Evolutionary conservation across 2,888 invertebrate species (phyloP).

Genomic region (Heliconius ismenius): DNA sequence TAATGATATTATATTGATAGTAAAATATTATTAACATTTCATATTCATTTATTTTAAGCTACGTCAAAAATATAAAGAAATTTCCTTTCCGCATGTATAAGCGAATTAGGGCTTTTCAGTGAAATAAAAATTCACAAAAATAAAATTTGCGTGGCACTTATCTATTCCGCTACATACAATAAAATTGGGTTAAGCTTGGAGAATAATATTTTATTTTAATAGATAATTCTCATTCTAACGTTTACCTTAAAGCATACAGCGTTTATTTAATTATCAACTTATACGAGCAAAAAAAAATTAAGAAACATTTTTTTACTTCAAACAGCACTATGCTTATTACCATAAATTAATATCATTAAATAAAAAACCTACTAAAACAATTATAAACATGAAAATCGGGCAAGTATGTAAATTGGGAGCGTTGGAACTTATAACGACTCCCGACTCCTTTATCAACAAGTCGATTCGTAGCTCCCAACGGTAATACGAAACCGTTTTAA

Average conservation of each 20-base stretch:
- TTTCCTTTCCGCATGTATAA: neutral
- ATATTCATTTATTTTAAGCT: neutral
- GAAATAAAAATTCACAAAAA: no score
- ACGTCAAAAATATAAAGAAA: neutral
- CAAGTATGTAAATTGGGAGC: constrained; percentile 37
- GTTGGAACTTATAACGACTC: constrained; percentile 32
- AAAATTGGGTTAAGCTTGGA: neutral
- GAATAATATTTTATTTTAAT: neutral
- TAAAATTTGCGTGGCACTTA: no score
- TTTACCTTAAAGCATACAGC: neutral
- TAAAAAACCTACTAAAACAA: constrained; percentile 31
- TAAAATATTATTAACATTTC: neutral
- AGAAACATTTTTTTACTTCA: neutral
- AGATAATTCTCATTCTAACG: neutral
- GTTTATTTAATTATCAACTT: neutral
- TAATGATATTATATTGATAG: no score
- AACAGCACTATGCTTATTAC: constrained; percentile 8
- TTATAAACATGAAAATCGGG: constrained; percentile 39
- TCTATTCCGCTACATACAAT: neutral
- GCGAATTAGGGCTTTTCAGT: neutral
- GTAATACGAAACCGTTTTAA: constrained; percentile 46
- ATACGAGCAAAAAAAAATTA: no score
- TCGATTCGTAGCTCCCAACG: constrained; percentile 41
- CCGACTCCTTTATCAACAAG: constrained; percentile 35
- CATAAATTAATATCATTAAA: constrained; percentile 23